Percentiles rank a stretch among this genome's conserved stretches.
phyloP scores from a whole-genome alignment of 2,797 vertebrate species.

The Echiichthys vipera region DNA sequence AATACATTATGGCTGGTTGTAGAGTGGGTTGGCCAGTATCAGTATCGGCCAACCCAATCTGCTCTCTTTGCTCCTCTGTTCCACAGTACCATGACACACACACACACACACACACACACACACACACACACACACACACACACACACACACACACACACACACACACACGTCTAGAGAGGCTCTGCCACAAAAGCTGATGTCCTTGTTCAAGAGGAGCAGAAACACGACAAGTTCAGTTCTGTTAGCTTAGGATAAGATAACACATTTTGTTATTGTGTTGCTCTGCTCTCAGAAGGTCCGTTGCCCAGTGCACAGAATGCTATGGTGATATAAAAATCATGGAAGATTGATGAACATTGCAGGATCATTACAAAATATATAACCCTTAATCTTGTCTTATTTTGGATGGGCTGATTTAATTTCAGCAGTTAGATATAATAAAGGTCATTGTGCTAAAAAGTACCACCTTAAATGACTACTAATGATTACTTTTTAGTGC shows the following conservation, averaged over 20 bases:
- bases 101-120: too few relatives aligned
- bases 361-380: too few relatives aligned
- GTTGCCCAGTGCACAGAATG: neutral
- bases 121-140: too few relatives aligned
- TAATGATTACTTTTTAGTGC: neutral
- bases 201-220: conserved; percentile 23
- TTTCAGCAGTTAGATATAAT: neutral
- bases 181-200: conserved; percentile 27
- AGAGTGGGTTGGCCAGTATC: too few relatives aligned
- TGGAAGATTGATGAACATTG: too few relatives aligned
- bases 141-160: too few relatives aligned
- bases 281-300: neutral
- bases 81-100: neutral
- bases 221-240: neutral
- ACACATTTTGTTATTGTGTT: conserved; percentile 2
- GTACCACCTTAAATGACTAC: too few relatives aligned
- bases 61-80: too few relatives aligned
- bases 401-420: neutral
- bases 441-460: neutral
- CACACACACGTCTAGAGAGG: conserved; percentile 2
- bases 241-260: neutral
- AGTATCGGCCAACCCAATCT: too few relatives aligned
- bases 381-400: neutral
- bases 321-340: neutral
- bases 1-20: too few relatives aligned